Evolutionary conservation across 2,797 vertebrate genomes (phyloP), one percentile per base, ranked within the genome.

Genomic region (Siniperca scherzeri): DNA sequence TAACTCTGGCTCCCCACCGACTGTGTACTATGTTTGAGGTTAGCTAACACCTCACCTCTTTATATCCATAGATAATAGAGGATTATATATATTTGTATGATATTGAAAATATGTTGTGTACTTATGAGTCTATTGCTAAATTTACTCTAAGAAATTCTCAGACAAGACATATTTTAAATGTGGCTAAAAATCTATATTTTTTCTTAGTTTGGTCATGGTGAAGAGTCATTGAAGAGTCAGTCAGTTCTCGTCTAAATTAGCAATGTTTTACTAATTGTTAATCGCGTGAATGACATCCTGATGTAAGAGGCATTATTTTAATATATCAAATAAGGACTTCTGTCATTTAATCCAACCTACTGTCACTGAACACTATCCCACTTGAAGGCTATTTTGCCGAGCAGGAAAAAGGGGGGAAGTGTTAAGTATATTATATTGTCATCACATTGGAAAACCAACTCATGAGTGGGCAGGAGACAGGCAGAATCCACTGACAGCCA

Each of bases 61-160:
- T 79, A 90, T 93, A 92, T 84, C 84, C 78, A 82, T 91, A 92
- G 88, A 85, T 74, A 61, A 89, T 90, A 93, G 85, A 93, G 83
- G 86, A 73, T 55, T 88, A 84, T 91, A 88, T 92, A 90, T 92
- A 89, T 93, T 84, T 93, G 89, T 92, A 89, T 90, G 73, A 88
- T 88, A 87, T 11, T 72, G 77, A 86, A 84, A 66, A 79, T 68
- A 72, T 89, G 82, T 85, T 90, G 83, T 90, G 80, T 85, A 82
- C 65, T 70, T 77, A n/a, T 81, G 56, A 83, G 79, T 89, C 64
- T 70, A 67, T 74, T 74, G 27, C 12, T 80, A 60, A 85, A 77
- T 82, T 79, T 83, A 87, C 81, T 85, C 70, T 17, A 50, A 53
- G 40, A 67, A 76, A 70, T 69, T 64, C 33, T 21, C 67, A 77